Percentiles rank a stretch among this genome's conserved stretches.
These are phyloP conservation scores for Cochlearius cochlearius DNA, from an alignment of 2,113 vertebrate species.

Conservation along the genomic window DNA sequence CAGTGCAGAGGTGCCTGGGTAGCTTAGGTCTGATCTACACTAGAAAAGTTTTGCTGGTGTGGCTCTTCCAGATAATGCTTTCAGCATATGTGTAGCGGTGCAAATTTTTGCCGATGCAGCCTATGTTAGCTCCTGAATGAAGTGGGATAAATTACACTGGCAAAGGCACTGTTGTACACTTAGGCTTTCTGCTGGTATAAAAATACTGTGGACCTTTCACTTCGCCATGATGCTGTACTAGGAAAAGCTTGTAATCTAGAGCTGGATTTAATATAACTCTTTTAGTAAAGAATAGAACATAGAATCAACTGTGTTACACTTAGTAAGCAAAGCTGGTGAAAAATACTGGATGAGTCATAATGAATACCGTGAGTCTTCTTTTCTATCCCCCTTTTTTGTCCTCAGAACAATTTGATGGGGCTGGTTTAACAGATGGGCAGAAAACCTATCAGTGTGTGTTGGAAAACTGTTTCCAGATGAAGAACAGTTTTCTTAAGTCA, in stretches of 20 bases:
- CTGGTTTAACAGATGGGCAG: conserved; percentile 63
- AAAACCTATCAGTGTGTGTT: conserved; percentile 45
- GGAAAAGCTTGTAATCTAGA: background rate
- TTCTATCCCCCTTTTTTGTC: conserved; percentile 26
- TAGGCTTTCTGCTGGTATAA: background rate
- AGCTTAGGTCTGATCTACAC: background rate
- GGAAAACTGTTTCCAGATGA: conserved; percentile 47
- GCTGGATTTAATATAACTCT: background rate
- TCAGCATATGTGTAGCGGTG: background rate
- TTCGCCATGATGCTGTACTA: background rate
- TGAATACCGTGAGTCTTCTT: background rate
- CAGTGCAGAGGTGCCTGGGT: background rate
- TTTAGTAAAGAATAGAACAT: background rate
- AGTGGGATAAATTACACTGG: background rate
- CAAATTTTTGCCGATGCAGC: background rate
- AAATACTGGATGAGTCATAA: conserved; percentile 34
- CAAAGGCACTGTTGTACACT: background rate
- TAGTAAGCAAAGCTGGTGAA: conserved; percentile 17
- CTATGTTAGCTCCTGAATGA: background rate
- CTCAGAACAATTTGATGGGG: conserved; percentile 38
- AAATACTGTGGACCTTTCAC: background rate
- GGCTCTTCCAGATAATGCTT: background rate
- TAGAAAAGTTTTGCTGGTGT: background rate
- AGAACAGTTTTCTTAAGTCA: conserved; percentile 56
- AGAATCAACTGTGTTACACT: background rate